Percentiles rank a stretch among this genome's conserved stretches.
These are phyloP conservation scores for Drosophila repletoides DNA, from an alignment of 1,140 invertebrate species.

Conservation along the genomic window DNA sequence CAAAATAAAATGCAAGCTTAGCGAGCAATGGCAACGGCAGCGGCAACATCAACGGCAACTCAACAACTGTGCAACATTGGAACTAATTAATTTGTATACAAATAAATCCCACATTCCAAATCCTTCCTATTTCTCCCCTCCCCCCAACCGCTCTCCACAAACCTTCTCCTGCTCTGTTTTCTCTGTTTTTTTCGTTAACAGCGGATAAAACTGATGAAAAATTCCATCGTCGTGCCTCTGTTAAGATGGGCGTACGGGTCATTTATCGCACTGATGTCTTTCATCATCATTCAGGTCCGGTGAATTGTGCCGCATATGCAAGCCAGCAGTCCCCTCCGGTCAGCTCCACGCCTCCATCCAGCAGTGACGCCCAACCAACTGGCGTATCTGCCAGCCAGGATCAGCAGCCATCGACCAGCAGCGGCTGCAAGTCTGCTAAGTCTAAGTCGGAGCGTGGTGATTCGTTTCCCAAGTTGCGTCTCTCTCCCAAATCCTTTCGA, in stretches of 20 bases:
- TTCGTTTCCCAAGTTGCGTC: slow-evolving; percentile 72
- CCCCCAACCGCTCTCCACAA: not conserved
- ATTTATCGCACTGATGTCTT: slow-evolving; percentile 80
- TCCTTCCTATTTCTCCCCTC: not conserved
- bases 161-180: not conserved
- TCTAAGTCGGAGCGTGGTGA: slow-evolving; percentile 77
- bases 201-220: slow-evolving; percentile 80
- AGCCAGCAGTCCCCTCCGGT: slow-evolving; percentile 67
- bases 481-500: slow-evolving; percentile 78
- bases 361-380: slow-evolving; percentile 6
- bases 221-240: slow-evolving; percentile 76
- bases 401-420: slow-evolving; percentile 7
- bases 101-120: too few species aligned
- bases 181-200: slow-evolving; percentile 27
- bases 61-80: not conserved
- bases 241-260: slow-evolving; percentile 78
- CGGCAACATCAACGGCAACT: slow-evolving; percentile 21
- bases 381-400: slow-evolving; percentile 2
- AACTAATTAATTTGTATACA: slow-evolving; percentile 15
- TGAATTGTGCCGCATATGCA: slow-evolving; percentile 64
- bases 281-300: slow-evolving; percentile 45
- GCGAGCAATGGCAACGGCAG: slow-evolving; percentile 45
- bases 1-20: slow-evolving; percentile 1
- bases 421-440: slow-evolving; percentile 41
- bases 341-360: slow-evolving; percentile 44